Percentiles rank a stretch among this genome's conserved stretches.
Evolutionary conservation across 2,888 invertebrate species (phyloP).

Genomic region (Epistrophe grossulariae): DNA sequence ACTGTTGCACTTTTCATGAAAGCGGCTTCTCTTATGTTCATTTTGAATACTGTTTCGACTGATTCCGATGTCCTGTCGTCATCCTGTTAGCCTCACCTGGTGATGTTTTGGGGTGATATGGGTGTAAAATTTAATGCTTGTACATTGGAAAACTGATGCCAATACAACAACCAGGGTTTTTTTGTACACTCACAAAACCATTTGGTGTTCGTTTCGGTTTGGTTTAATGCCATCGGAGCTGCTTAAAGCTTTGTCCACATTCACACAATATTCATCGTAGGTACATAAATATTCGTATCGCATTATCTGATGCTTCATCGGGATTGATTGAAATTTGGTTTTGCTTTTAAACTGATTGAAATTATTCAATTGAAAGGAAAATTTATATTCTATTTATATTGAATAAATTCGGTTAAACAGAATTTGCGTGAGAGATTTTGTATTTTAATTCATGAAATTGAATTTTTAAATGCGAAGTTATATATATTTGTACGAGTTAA

Average conservation of each 20-base stretch:
- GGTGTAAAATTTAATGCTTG: conserved; percentile 39
- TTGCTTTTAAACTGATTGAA: conserved; percentile 77
- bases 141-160: conserved; percentile 53
- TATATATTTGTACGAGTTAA: no score
- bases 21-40: conserved; percentile 30
- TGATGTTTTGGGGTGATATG: neutral
- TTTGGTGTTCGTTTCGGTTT: conserved; percentile 44
- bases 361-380: conserved; percentile 77
- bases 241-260: conserved; percentile 47
- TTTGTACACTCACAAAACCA: conserved; percentile 24
- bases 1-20: conserved; percentile 74
- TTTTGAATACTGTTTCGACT: conserved; percentile 24
- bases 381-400: conserved; percentile 53
- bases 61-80: conserved; percentile 36
- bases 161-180: conserved; percentile 7
- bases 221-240: conserved; percentile 45
- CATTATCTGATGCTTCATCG: conserved; percentile 28
- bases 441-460: conserved; percentile 20
- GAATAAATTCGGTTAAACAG: conserved; percentile 24
- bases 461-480: conserved; percentile 34
- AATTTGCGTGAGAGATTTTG: conserved; percentile 18
- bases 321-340: conserved; percentile 77
- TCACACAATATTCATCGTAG: conserved; percentile 24
- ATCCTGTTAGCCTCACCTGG: conserved; percentile 55
- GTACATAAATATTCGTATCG: no score